Evolutionary conservation across 2,113 vertebrate genomes (phyloP).

Genomic region (Siniperca chuatsi): DNA sequence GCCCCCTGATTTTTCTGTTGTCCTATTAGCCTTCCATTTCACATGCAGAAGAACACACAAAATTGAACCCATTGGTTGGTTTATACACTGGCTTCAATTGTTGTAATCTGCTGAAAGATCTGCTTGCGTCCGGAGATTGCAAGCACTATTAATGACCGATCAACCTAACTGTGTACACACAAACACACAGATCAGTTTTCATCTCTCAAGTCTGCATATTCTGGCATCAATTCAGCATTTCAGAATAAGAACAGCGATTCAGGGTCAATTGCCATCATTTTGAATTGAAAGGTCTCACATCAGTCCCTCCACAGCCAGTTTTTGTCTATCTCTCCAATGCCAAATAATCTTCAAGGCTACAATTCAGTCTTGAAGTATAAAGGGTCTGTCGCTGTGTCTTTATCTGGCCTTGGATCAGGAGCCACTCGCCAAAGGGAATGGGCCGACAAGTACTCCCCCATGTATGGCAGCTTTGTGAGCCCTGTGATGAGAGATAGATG

Average conservation of each 20-base stretch:
- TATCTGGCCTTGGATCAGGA: conserved; percentile 66
- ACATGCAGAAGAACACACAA: conserved; percentile 20
- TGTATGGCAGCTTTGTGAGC: conserved; percentile 63
- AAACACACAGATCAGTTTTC: conserved; percentile 40
- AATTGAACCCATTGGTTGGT: background rate
- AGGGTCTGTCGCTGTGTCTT: conserved; percentile 30
- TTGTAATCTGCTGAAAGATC: conserved; percentile 40
- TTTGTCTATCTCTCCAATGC: conserved; percentile 15
- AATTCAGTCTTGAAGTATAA: conserved; percentile 46
- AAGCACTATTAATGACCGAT: conserved; percentile 50
- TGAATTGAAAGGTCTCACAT: conserved; percentile 9
- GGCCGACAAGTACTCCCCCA: conserved; percentile 35
- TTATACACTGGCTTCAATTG: background rate
- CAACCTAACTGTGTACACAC: conserved; percentile 22
- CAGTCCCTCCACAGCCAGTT: background rate
- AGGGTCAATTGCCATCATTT: background rate
- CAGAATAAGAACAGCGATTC: conserved; percentile 4
- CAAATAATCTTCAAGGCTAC: conserved; percentile 56
- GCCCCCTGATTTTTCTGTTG: background rate
- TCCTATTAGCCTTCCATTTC: conserved; percentile 19
- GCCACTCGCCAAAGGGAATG: conserved; percentile 36
- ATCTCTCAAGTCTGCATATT: conserved; percentile 26
- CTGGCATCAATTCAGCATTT: conserved; percentile 21
- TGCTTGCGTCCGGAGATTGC: conserved; percentile 1
- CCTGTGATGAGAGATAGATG: conserved; percentile 65